A percentile compares a stretch with the other conserved stretches of the same genome.
phyloP scores from a whole-genome alignment of 2,888 invertebrate genomes.

The Suillia variegata region DNA sequence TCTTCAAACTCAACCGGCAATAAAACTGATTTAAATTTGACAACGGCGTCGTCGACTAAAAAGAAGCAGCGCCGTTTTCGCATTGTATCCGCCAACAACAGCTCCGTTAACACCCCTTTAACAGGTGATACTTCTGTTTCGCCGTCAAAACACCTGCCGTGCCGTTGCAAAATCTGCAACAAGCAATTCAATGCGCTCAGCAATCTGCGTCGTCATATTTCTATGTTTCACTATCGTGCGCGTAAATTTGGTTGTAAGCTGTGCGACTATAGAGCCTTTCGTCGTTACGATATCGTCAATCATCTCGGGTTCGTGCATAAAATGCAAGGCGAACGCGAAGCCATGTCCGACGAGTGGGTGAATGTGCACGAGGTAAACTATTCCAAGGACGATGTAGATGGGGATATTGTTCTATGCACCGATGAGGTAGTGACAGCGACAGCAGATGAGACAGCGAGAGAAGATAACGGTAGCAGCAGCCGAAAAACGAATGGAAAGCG shows the following conservation, averaged over 20 bases:
- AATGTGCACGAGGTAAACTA: slow-evolving; percentile 52
- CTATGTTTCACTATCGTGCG: slow-evolving; percentile 60
- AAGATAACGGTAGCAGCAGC: too few relatives aligned
- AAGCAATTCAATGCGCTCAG: slow-evolving; percentile 59
- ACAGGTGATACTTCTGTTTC: too few relatives aligned
- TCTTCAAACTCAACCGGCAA: slow-evolving; percentile 29
- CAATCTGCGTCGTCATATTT: slow-evolving; percentile 59
- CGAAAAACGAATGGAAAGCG: slow-evolving; percentile 39
- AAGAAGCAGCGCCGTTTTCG: slow-evolving; percentile 25
- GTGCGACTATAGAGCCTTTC: slow-evolving; percentile 73
- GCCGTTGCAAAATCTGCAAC: slow-evolving; percentile 58
- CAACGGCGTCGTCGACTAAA: background rate
- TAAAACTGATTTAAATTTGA: slow-evolving; percentile 29
- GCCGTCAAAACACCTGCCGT: slow-evolving; percentile 52
- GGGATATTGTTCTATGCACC: slow-evolving; percentile 52
- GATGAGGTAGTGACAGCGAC: slow-evolving; percentile 31
- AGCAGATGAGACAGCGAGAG: background rate
- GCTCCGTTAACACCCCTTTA: background rate
- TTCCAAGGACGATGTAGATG: slow-evolving; percentile 56
- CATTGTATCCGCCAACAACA: slow-evolving; percentile 17
- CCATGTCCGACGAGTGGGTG: slow-evolving; percentile 54
- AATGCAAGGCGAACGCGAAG: slow-evolving; percentile 64
- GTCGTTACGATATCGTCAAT: slow-evolving; percentile 69
- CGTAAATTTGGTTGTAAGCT: slow-evolving; percentile 76
- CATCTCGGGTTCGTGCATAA: slow-evolving; percentile 71